These are phyloP conservation scores for Cactoblastis cactorum DNA, from an alignment of 2,888 invertebrate species.

Conservation along the genomic window DNA sequence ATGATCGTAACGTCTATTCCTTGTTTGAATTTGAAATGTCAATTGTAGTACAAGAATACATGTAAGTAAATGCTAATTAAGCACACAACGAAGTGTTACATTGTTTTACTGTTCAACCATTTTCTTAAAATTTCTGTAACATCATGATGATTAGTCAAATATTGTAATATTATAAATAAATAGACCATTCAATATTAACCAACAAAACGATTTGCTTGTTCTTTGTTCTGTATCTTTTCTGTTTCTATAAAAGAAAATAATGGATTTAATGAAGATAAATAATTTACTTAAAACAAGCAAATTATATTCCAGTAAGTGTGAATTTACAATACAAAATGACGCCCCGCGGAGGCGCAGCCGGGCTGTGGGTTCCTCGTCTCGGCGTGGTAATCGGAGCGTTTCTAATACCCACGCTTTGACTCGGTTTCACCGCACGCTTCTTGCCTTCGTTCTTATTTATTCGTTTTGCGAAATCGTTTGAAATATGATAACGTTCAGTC, in stretches of 20 bases:
- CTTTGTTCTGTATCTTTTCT: neutral
- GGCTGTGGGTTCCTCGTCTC: conserved; percentile 41
- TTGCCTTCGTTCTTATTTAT: conserved; percentile 76
- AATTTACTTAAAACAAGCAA: conserved; percentile 6
- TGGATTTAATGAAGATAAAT: conserved; percentile 10
- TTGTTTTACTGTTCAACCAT: no score
- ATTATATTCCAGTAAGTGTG: conserved; percentile 2
- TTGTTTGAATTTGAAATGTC: neutral
- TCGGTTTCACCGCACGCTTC: conserved; percentile 78
- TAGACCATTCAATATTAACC: no score
- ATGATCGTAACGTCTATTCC: neutral
- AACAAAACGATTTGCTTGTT: neutral
- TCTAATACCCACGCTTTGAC: conserved; percentile 78
- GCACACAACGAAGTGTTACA: neutral
- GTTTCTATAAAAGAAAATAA: neutral
- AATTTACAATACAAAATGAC: conserved; percentile 14
- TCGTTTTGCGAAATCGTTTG: conserved; percentile 78
- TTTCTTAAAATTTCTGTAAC: no score
- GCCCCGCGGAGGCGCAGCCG: conserved; percentile 18
- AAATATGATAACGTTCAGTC: conserved; percentile 75
- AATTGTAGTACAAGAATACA: neutral
- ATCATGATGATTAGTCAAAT: no score
- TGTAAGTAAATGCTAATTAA: neutral
- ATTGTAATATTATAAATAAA: no score
- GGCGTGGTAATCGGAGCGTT: conserved; percentile 77